Percentiles rank a stretch among this genome's conserved stretches.
phyloP scores from a whole-genome alignment of 1,140 invertebrate species.

The Dreissena polymorpha region DNA sequence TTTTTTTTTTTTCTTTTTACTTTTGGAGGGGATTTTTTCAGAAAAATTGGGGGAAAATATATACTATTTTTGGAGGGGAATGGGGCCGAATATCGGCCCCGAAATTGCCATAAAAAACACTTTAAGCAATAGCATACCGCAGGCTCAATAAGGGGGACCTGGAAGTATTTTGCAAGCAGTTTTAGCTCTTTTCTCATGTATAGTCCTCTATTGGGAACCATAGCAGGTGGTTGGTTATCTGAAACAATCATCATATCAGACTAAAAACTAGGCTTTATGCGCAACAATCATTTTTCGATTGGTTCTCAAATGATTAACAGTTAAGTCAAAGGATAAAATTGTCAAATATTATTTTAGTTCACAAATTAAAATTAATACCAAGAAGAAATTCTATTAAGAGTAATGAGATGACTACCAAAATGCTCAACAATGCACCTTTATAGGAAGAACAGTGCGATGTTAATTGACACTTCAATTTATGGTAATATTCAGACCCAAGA shows the following conservation, averaged over 20 bases:
- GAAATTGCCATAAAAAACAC: no score
- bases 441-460: background rate
- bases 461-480: background rate
- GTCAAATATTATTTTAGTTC: background rate
- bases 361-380: background rate
- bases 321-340: background rate
- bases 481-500: background rate
- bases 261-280: background rate
- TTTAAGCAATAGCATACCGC: no score
- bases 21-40: no score
- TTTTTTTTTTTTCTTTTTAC: no score
- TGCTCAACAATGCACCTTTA: background rate
- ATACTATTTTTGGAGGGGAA: no score
- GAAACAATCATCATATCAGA: conserved; percentile 26
- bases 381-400: conserved; percentile 1
- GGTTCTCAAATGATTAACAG: background rate
- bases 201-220: conserved; percentile 73
- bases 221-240: conserved; percentile 77
- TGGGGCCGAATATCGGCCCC: no score
- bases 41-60: no score
- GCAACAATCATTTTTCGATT: background rate
- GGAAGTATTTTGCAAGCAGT: conserved; percentile 73
- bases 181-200: conserved; percentile 78
- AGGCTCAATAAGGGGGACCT: conserved; percentile 77
- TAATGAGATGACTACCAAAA: conserved; percentile 15